phyloP scores from a whole-genome alignment of 2,888 invertebrate genomes.

The Tetragnatha montana region DNA sequence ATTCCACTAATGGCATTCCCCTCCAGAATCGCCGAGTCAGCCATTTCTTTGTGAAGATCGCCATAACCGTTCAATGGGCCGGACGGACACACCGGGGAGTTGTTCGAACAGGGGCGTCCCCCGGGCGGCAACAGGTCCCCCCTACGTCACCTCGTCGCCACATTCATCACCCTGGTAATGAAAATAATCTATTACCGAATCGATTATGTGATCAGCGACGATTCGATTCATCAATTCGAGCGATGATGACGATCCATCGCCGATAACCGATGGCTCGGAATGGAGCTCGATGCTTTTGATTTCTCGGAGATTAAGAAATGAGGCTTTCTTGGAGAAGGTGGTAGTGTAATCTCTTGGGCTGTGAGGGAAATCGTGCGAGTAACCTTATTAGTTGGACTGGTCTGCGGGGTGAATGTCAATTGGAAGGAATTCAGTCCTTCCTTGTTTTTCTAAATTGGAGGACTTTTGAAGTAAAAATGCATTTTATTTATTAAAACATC shows the following conservation, averaged over 20 bases:
- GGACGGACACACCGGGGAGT: constrained; percentile 24
- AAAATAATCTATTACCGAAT: constrained; percentile 70
- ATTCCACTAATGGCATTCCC: neutral
- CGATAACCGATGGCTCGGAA: no score
- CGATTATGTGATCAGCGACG: constrained; percentile 69
- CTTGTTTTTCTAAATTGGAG: no score
- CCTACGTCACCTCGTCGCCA: constrained; percentile 67
- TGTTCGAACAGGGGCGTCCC: constrained; percentile 11
- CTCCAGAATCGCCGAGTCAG: neutral
- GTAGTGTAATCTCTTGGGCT: no score
- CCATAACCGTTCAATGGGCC: neutral
- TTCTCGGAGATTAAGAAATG: no score
- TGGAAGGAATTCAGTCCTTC: no score
- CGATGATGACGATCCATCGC: constrained; percentile 57
- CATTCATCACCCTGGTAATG: constrained; percentile 69
- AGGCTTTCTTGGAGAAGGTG: no score
- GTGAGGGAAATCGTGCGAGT: no score
- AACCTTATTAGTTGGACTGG: no score
- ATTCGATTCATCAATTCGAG: constrained; percentile 24
- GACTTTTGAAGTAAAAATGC: no score
- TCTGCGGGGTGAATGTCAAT: no score
- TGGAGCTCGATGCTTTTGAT: no score
- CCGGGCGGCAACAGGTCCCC: constrained; percentile 52
- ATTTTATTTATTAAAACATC: no score
- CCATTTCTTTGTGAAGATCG: neutral